Base-by-base conservation (phyloP, 2,113 vertebrate species). In the Tamias sibiricus region DNA sequence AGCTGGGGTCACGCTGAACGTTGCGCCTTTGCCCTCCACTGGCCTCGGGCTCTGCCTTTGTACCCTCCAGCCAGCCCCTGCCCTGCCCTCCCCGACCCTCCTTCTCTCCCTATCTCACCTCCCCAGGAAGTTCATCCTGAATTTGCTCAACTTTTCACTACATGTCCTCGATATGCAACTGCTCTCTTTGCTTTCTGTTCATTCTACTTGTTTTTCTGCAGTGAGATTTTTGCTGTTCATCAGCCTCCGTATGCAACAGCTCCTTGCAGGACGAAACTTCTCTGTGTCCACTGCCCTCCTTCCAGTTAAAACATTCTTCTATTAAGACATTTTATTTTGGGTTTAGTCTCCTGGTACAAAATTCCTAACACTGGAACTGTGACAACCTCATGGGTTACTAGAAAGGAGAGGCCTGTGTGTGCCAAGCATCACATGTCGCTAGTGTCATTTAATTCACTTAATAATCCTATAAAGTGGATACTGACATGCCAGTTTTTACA, bases 401-500 rank as follows among this genome's bases (percentile, higher is more conserved):
- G n/a, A 94, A 87, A 64, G 32, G 37, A 96, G 42, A 44, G n/a
- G 28, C 19, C 69, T 71, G 30, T 75, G 11, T 42, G 22, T 66
- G 32, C 42, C 66, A 68, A 85, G 35, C 42, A 71, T 71, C 37
- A 81, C 52, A 75, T 64, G 74, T 12, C 19, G 11, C 16, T 32
- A 19, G 28, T 22, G 62, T 32, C 8, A 79, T 54, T 90, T 28
- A 77, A 28, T 49, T 28, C 42, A 79, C 35, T 40, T 79, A 52
- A 52, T 40, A 79, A 80, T 68, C 59, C 35, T 40, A 6, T 12
- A 37, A 68, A 17, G 59, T 13, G 4, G 8, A 28, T 11, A 28
- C 8, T 7, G 42, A 16, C n/a, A 57, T 75, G 26, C 52, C 8
- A 64, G n/a, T 71, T 94, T 95, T 72, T 84, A 95, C 95, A 93